Base-by-base conservation (phyloP, 2,888 invertebrate species). In the Diplolepis rosae region DNA sequence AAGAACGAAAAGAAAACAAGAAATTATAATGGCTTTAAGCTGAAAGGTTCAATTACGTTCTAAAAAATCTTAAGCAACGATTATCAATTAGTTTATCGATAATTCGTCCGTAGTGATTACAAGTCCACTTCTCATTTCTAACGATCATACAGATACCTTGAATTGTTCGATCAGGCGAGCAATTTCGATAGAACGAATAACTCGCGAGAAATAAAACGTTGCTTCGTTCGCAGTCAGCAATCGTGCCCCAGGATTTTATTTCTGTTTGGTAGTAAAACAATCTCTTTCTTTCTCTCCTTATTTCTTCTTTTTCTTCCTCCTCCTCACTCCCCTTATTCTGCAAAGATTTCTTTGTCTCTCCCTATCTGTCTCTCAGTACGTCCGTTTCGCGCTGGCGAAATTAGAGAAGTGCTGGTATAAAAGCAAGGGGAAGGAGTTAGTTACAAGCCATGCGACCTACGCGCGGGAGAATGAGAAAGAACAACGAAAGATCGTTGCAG, bases 371-470 rank as follows among this genome's bases (percentile, higher is more conserved):
- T 69, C 69, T 71, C 70, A 30, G 70, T 56, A 35, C 56, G 32
- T 51, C 48, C 18, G 73, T 18, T 68, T 71, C 68, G 27, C 66
- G 66, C 70, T 69, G 72, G 77, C 75, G 73, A 82, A 83, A 82
- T 84, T 84, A 83, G 84, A 81, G 82, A 82, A 84, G 78, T 82
- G 79, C 76, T 77, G 77, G 77, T 81, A 80, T 81, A 81, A 83
- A 83, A 79, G 65, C 72, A 51, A 65, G 75, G 71, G 70, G 73
- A 79, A 73, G 73, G 73, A 75, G 78, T 79, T 73, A 75, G 77
- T 77, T 78, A 65, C 75, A 77, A 77, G 15, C 65, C 75, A 72
- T 73, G 75, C 54, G 76, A 71, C 35, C 69, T 65, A 73, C 45
- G 48, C 61, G 65, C 70, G 51, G 61, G 28, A 35, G 70, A 68